A percentile compares a stretch with the other conserved stretches of the same genome.
phyloP scores from a whole-genome alignment of 2,797 vertebrate species.

The Helicolenus hilgendorfi region DNA sequence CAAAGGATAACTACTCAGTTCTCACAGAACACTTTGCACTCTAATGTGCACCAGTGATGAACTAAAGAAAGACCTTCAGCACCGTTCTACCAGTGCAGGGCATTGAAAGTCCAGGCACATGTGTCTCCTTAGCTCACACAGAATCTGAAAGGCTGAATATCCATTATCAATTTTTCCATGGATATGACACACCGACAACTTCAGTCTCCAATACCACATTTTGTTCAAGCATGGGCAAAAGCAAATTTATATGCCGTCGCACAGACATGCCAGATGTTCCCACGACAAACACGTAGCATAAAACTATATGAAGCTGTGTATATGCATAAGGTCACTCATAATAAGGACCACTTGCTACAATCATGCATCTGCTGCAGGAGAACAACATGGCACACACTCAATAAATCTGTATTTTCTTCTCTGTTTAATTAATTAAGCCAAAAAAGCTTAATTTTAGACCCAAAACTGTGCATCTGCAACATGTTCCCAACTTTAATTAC shows the following conservation, averaged over 20 bases:
- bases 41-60: conserved; percentile 3
- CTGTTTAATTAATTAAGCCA: background rate
- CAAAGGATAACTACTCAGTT: conserved; percentile 15
- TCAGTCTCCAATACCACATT: background rate
- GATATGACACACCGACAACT: background rate
- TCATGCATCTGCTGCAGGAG: background rate
- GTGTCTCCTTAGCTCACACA: background rate
- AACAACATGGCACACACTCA: background rate
- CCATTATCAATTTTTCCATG: background rate
- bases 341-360: background rate
- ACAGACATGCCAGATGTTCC: background rate
- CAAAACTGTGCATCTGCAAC: background rate
- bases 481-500: background rate
- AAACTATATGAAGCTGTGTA: background rate
- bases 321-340: background rate
- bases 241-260: background rate
- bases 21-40: conserved; percentile 23
- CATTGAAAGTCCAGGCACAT: background rate
- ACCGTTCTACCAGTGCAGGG: background rate
- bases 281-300: background rate
- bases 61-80: background rate
- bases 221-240: background rate
- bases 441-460: background rate
- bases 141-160: background rate
- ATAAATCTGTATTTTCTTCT: background rate